These are phyloP conservation scores for Anableps anableps DNA, from an alignment of 2,797 vertebrate genomes.

Conservation along the genomic window DNA sequence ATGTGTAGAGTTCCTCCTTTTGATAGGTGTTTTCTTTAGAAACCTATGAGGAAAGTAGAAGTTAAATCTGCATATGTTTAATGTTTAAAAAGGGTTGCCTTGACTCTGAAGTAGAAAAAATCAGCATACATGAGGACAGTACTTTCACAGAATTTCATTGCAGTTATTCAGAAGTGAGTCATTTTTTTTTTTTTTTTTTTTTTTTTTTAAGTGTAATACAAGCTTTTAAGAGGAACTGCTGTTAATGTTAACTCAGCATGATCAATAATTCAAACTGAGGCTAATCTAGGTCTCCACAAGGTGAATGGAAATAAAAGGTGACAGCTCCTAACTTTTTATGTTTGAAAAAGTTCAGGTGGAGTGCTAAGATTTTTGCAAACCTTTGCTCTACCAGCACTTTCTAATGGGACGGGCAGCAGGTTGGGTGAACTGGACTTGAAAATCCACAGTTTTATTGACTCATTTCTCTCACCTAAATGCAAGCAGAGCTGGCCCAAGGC, in stretches of 20 bases:
- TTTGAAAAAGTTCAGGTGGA: slow-evolving; percentile 21
- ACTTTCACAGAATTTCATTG: neutral
- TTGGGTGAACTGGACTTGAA: neutral
- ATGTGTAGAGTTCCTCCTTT: neutral
- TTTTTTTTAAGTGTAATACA: neutral
- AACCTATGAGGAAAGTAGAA: neutral
- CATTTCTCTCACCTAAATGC: neutral
- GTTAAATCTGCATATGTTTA: neutral
- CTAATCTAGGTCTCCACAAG: slow-evolving; percentile 22
- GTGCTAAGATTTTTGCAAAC: slow-evolving; percentile 25
- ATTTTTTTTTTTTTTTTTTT: neutral
- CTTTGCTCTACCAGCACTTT: slow-evolving; percentile 25
- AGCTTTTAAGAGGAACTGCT: slow-evolving; percentile 23
- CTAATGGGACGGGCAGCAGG: neutral
- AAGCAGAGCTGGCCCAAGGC: neutral
- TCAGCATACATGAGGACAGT: neutral
- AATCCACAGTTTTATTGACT: neutral
- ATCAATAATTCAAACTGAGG: slow-evolving; percentile 65
- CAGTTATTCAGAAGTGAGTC: neutral
- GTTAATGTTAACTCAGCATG: slow-evolving; percentile 28
- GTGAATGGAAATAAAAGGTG: slow-evolving; percentile 49
- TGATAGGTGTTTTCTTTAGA: neutral
- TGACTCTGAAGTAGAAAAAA: neutral
- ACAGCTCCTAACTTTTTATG: slow-evolving; percentile 45
- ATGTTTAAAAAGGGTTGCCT: neutral